Evolutionary conservation across 2,888 invertebrate genomes (phyloP), one percentile per base, ranked within the genome.

Genomic region (Agrochola lota): DNA sequence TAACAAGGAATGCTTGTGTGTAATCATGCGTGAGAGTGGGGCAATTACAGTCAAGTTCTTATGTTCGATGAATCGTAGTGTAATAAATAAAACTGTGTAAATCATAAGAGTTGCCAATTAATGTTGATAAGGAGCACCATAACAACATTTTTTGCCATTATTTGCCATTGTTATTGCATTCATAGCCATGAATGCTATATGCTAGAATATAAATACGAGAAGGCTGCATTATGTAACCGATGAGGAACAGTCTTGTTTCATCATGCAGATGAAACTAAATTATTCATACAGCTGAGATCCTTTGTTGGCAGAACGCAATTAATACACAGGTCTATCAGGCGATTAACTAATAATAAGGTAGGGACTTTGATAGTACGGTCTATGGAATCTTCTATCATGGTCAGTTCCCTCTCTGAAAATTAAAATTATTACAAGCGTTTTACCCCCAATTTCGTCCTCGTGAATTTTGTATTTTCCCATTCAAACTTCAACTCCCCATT

Each of bases 1-100:
- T 84, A 77, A 85, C 62, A 70, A 74, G 74, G 49, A 70, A 75
- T 76, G 57, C 59, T 73, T 73, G 57, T 77, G 75, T 77, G 78
- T 17, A 59, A 75, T 74, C 72, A 73, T 74, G 72, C 71, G 66
- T 71, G 70, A 73, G 57, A 67, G 46, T 26, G 43, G 26, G 6
- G 26, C 26, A 74, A 74, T 78, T 69, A 68, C 40, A 30, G 23
- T 20, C 12, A 59, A 62, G 17, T 68, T 64, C 20, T 57, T 35
- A n/a, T 70, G 46, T 55, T 57, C 17, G 12, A 30, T 40, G 20
- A 52, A 26, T n/a, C 23, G n/a, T 26, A 43, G n/a, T 52, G 23
- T 11, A 46, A 46, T 35, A 12, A 30, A 57, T 57, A n/a, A 43
- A 52, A 40, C 15, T 52, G 2, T 40, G 76, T 15, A 46, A 57